Evolutionary conservation across 2,888 invertebrate species (phyloP).

Genomic region (Stenoptilia bipunctidactyla): DNA sequence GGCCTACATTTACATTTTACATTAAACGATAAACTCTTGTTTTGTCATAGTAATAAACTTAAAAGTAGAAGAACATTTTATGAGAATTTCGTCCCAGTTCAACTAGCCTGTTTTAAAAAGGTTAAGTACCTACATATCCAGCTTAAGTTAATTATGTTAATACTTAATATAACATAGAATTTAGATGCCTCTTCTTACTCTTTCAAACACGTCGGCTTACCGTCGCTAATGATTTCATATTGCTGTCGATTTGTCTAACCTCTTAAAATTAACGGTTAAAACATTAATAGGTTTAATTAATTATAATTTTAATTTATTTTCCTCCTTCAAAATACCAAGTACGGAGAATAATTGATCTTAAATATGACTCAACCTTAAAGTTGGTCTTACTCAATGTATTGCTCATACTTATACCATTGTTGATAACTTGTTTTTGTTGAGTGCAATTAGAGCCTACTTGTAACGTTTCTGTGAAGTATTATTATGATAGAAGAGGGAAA

Average conservation of each 20-base stretch:
- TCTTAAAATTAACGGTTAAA: not conserved
- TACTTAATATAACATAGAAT: constrained; percentile 10
- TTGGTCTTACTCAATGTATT: constrained; percentile 42
- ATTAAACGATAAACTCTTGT: too few relatives aligned
- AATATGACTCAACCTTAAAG: constrained; percentile 40
- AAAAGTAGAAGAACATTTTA: too few relatives aligned
- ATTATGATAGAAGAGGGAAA: constrained; percentile 15
- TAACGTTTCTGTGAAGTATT: not conserved
- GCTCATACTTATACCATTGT: constrained; percentile 51
- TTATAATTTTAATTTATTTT: not conserved
- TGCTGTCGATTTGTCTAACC: not conserved
- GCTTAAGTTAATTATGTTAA: constrained; percentile 28
- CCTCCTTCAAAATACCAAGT: not conserved
- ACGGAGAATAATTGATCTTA: constrained; percentile 5
- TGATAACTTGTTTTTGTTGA: constrained; percentile 41
- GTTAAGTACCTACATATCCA: constrained; percentile 28
- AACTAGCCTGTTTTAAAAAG: constrained; percentile 28
- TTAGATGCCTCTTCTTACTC: not conserved
- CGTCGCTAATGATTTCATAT: not conserved
- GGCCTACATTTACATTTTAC: too few relatives aligned
- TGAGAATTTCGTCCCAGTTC: constrained; percentile 10
- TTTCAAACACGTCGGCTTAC: constrained; percentile 1
- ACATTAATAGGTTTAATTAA: not conserved
- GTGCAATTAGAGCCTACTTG: constrained; percentile 36
- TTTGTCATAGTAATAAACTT: too few relatives aligned